phyloP scores from a whole-genome alignment of 2,113 vertebrate species.

The Ammodramus savannarum region DNA sequence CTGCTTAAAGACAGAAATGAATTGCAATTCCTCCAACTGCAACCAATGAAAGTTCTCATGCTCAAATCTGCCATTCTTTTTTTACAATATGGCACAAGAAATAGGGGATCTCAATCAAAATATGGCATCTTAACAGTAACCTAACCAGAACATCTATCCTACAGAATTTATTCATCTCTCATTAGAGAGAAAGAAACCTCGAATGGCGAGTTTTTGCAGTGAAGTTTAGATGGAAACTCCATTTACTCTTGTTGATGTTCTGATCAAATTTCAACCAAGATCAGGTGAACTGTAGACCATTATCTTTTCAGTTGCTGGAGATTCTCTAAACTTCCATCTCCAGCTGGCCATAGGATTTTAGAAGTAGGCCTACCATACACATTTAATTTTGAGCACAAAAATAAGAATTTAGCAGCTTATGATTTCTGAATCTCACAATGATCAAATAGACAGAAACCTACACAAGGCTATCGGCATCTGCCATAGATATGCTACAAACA shows the following conservation, averaged over 20 bases:
- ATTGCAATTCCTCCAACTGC: background rate
- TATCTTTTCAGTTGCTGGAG: background rate
- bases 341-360: background rate
- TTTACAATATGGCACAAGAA: background rate
- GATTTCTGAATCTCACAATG: background rate
- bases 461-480: background rate
- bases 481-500: background rate
- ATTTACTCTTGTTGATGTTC: background rate
- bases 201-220: background rate
- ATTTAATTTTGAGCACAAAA: background rate
- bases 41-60: background rate
- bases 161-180: background rate
- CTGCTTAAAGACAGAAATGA: background rate
- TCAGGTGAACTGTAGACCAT: background rate
- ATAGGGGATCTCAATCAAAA: background rate
- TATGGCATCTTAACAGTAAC: background rate
- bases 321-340: background rate
- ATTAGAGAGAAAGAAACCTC: background rate
- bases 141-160: background rate
- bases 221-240: background rate
- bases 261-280: background rate
- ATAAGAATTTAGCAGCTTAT: background rate
- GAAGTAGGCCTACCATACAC: background rate
- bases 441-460: background rate
- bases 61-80: background rate